These are phyloP conservation scores for Hirudo medicinalis DNA, from an alignment of 1,140 invertebrate genomes.

Conservation along the genomic window DNA sequence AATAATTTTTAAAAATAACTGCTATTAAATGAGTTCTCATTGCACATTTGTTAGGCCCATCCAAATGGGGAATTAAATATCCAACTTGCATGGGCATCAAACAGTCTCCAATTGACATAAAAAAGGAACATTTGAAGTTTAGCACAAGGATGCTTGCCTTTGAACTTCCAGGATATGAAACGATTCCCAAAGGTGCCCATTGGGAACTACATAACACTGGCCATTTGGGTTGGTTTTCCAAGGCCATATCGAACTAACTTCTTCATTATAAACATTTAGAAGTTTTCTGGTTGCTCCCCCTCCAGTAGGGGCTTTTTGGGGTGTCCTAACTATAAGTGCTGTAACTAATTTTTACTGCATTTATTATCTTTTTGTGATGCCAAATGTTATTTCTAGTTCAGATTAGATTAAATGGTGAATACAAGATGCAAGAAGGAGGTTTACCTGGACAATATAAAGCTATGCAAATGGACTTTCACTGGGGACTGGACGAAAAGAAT, in stretches of 20 bases:
- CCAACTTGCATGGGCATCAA: slow-evolving; percentile 9
- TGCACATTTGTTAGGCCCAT: slow-evolving; percentile 4
- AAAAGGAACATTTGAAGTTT: slow-evolving; percentile 9
- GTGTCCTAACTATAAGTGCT: too few species aligned
- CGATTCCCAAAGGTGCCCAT: slow-evolving; percentile 14
- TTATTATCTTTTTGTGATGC: too few species aligned
- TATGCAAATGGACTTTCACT: slow-evolving; percentile 16
- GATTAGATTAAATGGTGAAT: slow-evolving; percentile 15
- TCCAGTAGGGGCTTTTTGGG: too few species aligned
- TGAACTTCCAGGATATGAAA: slow-evolving; percentile 17
- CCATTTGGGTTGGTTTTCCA: slow-evolving; percentile 7
- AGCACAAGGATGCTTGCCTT: slow-evolving; percentile 12
- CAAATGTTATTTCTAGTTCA: slow-evolving; percentile 9
- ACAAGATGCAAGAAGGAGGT: slow-evolving; percentile 14
- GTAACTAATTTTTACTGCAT: too few species aligned
- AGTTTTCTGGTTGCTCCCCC: too few species aligned
- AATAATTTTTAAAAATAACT: too few species aligned
- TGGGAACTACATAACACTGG: slow-evolving; percentile 19
- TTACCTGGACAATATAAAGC: slow-evolving; percentile 15
- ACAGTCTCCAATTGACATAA: slow-evolving; percentile 20
- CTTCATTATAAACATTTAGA: too few species aligned
- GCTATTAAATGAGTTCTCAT: not conserved
- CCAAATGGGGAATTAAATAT: slow-evolving; percentile 6
- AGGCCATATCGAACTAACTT: too few species aligned
- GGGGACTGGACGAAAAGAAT: slow-evolving; percentile 15